Conservation (phyloP, 2,888 invertebrate genomes). For the Onchidella celtica region DNA sequence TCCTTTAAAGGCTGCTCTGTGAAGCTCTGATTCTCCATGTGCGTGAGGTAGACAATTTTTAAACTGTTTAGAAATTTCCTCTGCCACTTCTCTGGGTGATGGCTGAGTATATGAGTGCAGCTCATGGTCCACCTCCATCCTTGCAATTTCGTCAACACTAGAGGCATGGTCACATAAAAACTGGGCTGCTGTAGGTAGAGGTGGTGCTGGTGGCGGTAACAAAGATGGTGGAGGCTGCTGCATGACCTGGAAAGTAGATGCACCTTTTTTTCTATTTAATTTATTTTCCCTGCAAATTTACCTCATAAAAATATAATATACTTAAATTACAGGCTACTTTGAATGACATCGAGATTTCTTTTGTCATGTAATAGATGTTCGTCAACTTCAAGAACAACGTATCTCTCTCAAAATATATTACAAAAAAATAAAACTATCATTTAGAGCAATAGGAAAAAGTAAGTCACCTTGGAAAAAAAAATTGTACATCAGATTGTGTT, state of each 20-base stretch:
- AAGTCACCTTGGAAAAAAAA: too few species aligned
- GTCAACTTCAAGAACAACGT: too few species aligned
- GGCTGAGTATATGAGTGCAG: neutral
- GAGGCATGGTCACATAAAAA: neutral
- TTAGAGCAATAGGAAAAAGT: too few species aligned
- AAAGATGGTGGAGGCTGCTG: neutral
- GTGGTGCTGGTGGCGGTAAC: neutral
- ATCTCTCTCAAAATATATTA: too few species aligned
- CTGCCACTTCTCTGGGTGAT: conserved; percentile 32
- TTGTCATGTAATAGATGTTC: too few species aligned
- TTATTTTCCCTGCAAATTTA: neutral
- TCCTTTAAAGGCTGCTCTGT: conserved; percentile 56
- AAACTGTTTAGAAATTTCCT: conserved; percentile 42
- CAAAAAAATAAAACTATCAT: too few species aligned
- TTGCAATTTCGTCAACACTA: neutral
- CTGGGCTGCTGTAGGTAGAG: conserved; percentile 11
- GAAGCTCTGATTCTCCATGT: conserved; percentile 56
- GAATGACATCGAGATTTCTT: neutral
- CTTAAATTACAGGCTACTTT: too few species aligned
- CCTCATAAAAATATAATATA: neutral
- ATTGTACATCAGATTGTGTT: too few species aligned
- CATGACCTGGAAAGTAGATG: neutral
- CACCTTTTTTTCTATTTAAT: neutral
- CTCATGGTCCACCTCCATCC: neutral
- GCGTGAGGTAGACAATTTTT: conserved; percentile 46